phyloP scores from a whole-genome alignment of 2,113 vertebrate genomes.

The Neogale vison region DNA sequence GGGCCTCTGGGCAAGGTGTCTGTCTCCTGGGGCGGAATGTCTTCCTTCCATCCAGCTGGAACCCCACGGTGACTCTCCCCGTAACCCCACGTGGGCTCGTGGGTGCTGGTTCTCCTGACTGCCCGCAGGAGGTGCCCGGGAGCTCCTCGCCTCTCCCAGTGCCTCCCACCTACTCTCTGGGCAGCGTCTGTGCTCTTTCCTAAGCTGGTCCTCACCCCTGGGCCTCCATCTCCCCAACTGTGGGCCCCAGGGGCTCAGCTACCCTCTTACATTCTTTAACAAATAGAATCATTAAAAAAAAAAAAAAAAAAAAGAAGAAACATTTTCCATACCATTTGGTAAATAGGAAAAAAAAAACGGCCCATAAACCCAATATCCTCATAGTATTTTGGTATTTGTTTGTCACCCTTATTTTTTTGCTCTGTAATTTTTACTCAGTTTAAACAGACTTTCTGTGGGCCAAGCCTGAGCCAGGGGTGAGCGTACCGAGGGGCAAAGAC shows the following conservation, averaged over 20 bases:
- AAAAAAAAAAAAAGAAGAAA: not conserved
- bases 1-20: not conserved
- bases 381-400: not conserved
- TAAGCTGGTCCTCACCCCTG: not conserved
- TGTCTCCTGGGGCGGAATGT: not conserved
- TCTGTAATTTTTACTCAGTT: not conserved
- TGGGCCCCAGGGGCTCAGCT: not conserved
- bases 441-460: not conserved
- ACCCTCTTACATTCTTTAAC: not conserved
- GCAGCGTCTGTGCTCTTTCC: not conserved
- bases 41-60: not conserved
- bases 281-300: not conserved
- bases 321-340: not conserved
- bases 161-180: not conserved
- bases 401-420: not conserved
- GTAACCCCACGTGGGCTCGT: not conserved
- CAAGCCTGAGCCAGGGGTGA: not conserved
- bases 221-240: not conserved
- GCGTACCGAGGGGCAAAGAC: not conserved
- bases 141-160: accelerated
- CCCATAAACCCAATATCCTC: not conserved
- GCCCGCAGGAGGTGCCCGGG: not conserved
- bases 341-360: not conserved
- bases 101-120: accelerated
- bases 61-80: accelerated